phyloP scores from a whole-genome alignment of 1,140 invertebrate species.

The Drosophila tristis region DNA sequence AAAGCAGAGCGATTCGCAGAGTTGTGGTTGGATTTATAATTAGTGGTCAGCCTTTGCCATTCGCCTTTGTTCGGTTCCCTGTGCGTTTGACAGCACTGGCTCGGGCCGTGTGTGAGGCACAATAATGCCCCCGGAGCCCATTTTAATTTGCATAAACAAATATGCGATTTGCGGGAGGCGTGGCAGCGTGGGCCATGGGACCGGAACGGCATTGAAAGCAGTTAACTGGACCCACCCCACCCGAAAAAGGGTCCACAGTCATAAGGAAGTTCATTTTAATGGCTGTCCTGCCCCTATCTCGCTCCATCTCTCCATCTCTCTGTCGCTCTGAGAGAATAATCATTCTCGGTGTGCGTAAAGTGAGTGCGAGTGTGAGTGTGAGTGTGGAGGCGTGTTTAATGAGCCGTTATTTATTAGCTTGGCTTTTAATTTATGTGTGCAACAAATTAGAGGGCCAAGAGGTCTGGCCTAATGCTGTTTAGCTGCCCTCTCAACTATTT shows the following conservation, averaged over 20 bases:
- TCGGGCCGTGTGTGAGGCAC: neutral
- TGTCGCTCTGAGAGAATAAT: constrained; percentile 3
- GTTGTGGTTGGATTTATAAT: constrained; percentile 59
- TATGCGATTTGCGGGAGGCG: constrained; percentile 25
- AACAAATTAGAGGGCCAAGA: constrained; percentile 70
- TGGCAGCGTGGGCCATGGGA: neutral
- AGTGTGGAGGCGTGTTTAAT: constrained; percentile 56
- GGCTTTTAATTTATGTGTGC: constrained; percentile 75
- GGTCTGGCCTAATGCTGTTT: constrained; percentile 40
- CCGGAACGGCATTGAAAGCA: constrained; percentile 8
- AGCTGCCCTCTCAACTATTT: constrained; percentile 59
- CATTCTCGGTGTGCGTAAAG: constrained; percentile 9
- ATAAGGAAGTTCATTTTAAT: constrained; percentile 61
- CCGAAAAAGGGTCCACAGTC: constrained; percentile 29
- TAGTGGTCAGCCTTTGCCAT: constrained; percentile 53
- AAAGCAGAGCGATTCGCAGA: neutral
- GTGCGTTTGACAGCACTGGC: constrained; percentile 61
- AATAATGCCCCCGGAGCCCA: constrained; percentile 2
- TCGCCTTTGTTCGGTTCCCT: constrained; percentile 31
- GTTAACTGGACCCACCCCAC: neutral
- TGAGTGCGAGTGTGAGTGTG: constrained; percentile 21
- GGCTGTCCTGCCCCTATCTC: constrained; percentile 8
- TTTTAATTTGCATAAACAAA: constrained; percentile 67
- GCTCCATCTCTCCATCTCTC: constrained; percentile 12
- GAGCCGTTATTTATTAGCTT: constrained; percentile 78